Base-by-base conservation (phyloP, 2,113 vertebrate genomes). In the Rhinopomastus cyanomelas region DNA sequence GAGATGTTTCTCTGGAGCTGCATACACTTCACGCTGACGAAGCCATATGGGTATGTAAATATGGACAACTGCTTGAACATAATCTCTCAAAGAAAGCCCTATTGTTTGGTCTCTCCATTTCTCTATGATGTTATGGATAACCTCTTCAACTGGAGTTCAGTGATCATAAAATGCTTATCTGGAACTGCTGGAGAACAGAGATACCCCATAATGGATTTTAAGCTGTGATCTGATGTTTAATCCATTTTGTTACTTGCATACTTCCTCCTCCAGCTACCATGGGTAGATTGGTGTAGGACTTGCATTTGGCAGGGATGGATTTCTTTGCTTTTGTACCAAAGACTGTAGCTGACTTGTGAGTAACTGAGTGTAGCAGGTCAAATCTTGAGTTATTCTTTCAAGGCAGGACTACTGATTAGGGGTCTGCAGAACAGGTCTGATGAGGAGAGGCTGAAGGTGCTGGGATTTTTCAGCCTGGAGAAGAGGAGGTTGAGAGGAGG, bases 161-260 rank as follows among this genome's bases (percentile, higher is more conserved):
- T 42, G 55, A 30, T 79, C 27, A 16, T 56, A 15, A 86, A 67
- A 30, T 10, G 13, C 18, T 85, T 64, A 15, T 53, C 76, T 78
- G 65, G 25, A 87, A 67, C 46, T 14, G 29, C 61, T 46, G 57
- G 52, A 81, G 66, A 81, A 12, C 36, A 36, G 36, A 66, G 30
- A 10, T 21, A 4, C 4, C 4, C 5, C 61, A 5, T 29, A 81
- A 32, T 29, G 34, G 26, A 18, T 82, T 62, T 83, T 37, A 29
- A 81, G 25, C 30, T 81, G 51, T 36, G 37, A 9, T 22, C 32
- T 62, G 60, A 17, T 68, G 9, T 27, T 83, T 52, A 21, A 30
- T 60, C 30, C 8, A 0, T 65, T 85, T 79, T 56, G 15, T 10
- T 34, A 22, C 4, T 53, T 57, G n/a, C 0, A 0, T 18, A 3